A percentile compares a stretch with the other conserved stretches of the same genome.
These are phyloP conservation scores for Aricia agestis DNA, from an alignment of 1,140 invertebrate species.

Conservation along the genomic window DNA sequence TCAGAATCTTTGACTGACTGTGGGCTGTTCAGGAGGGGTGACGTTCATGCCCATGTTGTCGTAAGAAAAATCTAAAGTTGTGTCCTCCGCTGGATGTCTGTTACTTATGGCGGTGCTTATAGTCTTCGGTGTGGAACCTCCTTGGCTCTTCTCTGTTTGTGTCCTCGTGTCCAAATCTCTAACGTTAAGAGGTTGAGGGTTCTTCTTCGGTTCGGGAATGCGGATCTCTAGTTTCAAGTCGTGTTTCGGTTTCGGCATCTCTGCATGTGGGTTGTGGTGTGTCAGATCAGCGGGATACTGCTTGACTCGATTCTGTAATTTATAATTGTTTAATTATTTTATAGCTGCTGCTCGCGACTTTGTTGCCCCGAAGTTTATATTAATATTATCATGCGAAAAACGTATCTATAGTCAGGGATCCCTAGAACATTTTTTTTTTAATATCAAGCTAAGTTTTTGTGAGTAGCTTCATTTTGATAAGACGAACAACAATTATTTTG, in stretches of 20 bases:
- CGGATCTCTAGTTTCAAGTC: constrained; percentile 64
- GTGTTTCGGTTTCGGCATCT: constrained; percentile 59
- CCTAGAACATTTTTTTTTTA: too few relatives aligned
- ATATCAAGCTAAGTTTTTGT: too few relatives aligned
- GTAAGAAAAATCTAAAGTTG: constrained; percentile 82
- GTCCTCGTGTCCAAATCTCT: constrained; percentile 56
- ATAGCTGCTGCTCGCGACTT: too few relatives aligned
- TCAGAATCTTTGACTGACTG: constrained; percentile 59
- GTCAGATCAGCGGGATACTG: constrained; percentile 57
- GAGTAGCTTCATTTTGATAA: too few relatives aligned
- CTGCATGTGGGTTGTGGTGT: constrained; percentile 63
- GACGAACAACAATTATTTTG: too few relatives aligned
- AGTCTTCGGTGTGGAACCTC: constrained; percentile 74
- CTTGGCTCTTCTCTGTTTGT: constrained; percentile 64
- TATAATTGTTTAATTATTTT: background rate
- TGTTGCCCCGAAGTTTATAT: too few relatives aligned
- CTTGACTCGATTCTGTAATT: constrained; percentile 60
- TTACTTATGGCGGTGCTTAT: constrained; percentile 76
- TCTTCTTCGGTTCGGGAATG: constrained; percentile 53
- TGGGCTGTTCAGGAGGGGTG: constrained; percentile 75
- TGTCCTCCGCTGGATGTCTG: constrained; percentile 80
- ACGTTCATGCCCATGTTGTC: constrained; percentile 81
- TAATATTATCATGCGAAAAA: too few relatives aligned
- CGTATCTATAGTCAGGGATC: too few relatives aligned
- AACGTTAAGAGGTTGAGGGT: constrained; percentile 52